Conservation (phyloP, 2,888 invertebrate genomes). For the Anoplius nigerrimus region DNA sequence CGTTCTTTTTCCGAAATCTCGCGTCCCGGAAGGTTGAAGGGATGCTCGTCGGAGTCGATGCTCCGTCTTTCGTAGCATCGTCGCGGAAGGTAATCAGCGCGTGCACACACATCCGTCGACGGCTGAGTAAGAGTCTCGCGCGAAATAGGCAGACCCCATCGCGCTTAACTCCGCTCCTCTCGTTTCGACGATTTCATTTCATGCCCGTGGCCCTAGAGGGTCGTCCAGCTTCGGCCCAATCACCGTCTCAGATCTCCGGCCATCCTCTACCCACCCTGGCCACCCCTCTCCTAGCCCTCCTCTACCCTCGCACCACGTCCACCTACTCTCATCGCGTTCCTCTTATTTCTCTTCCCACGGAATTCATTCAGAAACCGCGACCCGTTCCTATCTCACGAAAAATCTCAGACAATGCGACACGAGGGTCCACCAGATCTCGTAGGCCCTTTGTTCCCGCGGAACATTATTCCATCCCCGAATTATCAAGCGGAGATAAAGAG, state of each 20-base stretch:
- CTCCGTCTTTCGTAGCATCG: neutral
- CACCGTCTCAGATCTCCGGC: conserved; percentile 39
- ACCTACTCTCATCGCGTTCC: neutral
- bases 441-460: conserved; percentile 35
- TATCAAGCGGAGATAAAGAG: conserved; percentile 45
- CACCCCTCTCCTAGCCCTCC: neutral
- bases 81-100: conserved; percentile 33
- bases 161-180: conserved; percentile 43
- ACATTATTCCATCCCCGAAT: conserved; percentile 44
- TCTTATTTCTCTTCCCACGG: conserved; percentile 25
- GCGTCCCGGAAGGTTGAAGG: neutral
- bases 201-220: conserved; percentile 29
- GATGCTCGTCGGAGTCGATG: neutral
- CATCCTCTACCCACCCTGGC: conserved; percentile 7
- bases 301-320: conserved; percentile 4
- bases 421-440: conserved; percentile 20
- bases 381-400: conserved; percentile 46
- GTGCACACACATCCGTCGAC: conserved; percentile 3
- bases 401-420: conserved; percentile 53
- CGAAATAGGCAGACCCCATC: conserved; percentile 34
- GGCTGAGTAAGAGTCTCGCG: conserved; percentile 21
- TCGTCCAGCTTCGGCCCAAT: conserved; percentile 38
- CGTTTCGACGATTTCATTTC: conserved; percentile 45
- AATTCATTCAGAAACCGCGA: conserved; percentile 46
- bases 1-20: neutral